phyloP scores from a whole-genome alignment of 92 coral and sea anemone genomes.

The Zoanthus sansibaricus region DNA sequence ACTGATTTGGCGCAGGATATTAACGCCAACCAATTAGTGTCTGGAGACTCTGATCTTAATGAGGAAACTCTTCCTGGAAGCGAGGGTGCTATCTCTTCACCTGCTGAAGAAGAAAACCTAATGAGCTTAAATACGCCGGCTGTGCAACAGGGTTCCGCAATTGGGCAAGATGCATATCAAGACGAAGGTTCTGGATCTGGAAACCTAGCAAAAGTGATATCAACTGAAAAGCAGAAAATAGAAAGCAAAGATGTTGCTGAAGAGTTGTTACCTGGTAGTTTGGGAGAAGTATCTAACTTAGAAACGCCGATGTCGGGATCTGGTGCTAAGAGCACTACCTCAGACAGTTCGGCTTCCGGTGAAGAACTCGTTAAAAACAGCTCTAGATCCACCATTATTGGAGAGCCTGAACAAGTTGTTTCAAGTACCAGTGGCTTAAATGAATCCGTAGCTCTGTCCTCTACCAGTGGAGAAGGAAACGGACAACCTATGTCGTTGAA shows the following conservation, averaged over 20 bases:
- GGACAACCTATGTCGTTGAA: conserved; percentile 19
- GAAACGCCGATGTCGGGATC: conserved; percentile 39
- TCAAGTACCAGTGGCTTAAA: neutral
- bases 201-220: neutral
- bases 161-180: conserved; percentile 8
- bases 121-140: conserved; percentile 38
- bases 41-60: conserved; percentile 17
- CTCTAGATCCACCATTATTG: conserved; percentile 19
- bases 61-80: conserved; percentile 52
- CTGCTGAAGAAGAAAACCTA: conserved; percentile 23
- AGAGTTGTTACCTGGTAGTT: conserved; percentile 91
- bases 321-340: conserved; percentile 11
- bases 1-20: neutral
- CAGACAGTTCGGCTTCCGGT: conserved; percentile 32
- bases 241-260: conserved; percentile 42
- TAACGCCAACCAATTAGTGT: neutral
- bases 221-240: neutral
- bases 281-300: conserved; percentile 75
- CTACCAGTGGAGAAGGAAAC: conserved; percentile 9
- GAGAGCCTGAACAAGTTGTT: conserved; percentile 27
- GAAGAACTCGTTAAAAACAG: conserved; percentile 2
- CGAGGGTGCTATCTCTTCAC: conserved; percentile 42
- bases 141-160: neutral
- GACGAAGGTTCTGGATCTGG: conserved; percentile 60
- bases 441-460: conserved; percentile 17